A percentile compares a stretch with the other conserved stretches of the same genome.
Evolutionary conservation across 2,888 invertebrate species (phyloP).

Genomic region (Brenthis ino): DNA sequence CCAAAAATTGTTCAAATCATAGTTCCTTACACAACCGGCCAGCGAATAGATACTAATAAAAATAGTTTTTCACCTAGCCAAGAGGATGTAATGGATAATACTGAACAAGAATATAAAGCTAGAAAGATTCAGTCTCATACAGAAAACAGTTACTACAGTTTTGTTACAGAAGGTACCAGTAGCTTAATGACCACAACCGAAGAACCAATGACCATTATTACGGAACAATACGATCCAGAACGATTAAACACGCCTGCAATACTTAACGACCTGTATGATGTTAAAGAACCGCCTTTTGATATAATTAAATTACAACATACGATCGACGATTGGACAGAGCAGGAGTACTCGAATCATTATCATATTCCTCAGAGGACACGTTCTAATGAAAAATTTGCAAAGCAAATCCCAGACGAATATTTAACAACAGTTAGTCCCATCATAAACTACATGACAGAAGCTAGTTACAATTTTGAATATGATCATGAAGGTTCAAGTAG

Average conservation of each 20-base stretch:
- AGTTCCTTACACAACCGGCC: constrained; percentile 87
- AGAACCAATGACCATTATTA: constrained; percentile 48
- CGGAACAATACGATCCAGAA: constrained; percentile 79
- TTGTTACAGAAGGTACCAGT: constrained; percentile 55
- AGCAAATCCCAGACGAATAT: constrained; percentile 90
- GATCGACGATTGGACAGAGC: constrained; percentile 92
- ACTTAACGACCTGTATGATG: constrained; percentile 67
- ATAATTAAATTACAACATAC: constrained; percentile 89
- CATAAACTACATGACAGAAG: constrained; percentile 56
- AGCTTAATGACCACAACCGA: constrained; percentile 58
- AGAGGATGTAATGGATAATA: constrained; percentile 54
- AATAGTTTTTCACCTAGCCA: constrained; percentile 59
- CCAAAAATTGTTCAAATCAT: constrained; percentile 89
- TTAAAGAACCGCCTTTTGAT: constrained; percentile 84
- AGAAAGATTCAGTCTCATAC: constrained; percentile 75
- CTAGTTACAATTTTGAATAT: constrained; percentile 65
- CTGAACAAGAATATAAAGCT: constrained; percentile 67
- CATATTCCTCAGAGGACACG: constrained; percentile 76
- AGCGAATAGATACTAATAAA: constrained; percentile 52
- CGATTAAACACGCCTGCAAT: constrained; percentile 67
- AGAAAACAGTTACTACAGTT: constrained; percentile 49
- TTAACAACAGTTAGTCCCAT: constrained; percentile 84
- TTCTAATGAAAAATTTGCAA: constrained; percentile 84
- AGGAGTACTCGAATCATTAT: constrained; percentile 84
- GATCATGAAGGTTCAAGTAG: constrained; percentile 78